These are phyloP conservation scores for Dendrophyllia cribrosa DNA, from an alignment of 64 coral and sea anemone genomes.

Conservation along the genomic window DNA sequence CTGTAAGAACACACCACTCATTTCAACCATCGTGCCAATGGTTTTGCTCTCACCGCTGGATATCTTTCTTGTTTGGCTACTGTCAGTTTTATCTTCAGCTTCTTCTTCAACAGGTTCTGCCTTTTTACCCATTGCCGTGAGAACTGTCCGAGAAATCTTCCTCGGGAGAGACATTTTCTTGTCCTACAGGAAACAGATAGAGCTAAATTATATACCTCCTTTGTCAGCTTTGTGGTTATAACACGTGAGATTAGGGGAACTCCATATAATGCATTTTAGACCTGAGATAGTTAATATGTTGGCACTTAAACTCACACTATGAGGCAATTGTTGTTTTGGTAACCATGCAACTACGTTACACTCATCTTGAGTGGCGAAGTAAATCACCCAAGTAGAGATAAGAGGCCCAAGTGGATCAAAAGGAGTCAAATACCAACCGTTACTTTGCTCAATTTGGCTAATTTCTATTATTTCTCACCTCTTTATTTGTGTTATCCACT, in stretches of 20 bases:
- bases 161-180: neutral
- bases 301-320: no score
- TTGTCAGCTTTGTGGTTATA: no score
- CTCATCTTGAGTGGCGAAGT: no score
- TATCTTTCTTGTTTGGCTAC: no score
- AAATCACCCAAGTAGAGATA: no score
- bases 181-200: neutral
- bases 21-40: conserved; percentile 5
- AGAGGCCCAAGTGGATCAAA: no score
- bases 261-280: no score
- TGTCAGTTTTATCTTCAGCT: neutral
- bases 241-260: no score
- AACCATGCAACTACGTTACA: no score
- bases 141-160: neutral
- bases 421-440: no score
- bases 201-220: neutral
- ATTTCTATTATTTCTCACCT: conserved; percentile 3
- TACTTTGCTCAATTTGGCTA: neutral
- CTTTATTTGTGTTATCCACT: neutral
- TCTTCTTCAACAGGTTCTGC: neutral
- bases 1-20: conserved; percentile 1
- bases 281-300: no score
- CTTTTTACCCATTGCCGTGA: neutral
- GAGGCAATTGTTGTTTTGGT: no score
- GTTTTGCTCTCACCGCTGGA: neutral